These are phyloP conservation scores for Nylanderia fulva DNA, from an alignment of 1,140 invertebrate genomes.

Conservation along the genomic window DNA sequence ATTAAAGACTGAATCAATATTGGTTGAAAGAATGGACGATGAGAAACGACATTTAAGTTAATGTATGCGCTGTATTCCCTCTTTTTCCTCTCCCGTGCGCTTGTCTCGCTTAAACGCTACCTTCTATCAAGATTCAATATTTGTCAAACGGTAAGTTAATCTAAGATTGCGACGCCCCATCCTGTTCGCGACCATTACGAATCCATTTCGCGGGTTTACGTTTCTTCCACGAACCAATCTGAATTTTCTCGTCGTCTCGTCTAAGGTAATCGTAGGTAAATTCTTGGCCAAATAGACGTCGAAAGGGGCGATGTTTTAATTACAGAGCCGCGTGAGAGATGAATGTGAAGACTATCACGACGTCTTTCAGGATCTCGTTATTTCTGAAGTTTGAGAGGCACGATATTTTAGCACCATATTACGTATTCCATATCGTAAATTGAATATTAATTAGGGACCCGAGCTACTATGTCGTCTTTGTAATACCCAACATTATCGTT, in stretches of 20 bases:
- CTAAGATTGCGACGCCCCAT: conserved; percentile 12
- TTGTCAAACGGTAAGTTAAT: conserved; percentile 19
- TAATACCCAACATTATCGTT: background rate
- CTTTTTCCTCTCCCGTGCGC: no score
- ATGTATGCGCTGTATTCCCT: background rate
- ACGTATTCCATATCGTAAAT: background rate
- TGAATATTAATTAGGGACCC: conserved; percentile 19
- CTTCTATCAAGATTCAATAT: conserved; percentile 18
- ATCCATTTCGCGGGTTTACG: background rate
- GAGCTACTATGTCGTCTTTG: no score
- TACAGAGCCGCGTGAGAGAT: conserved; percentile 16
- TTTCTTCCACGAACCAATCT: background rate
- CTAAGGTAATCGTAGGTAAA: conserved; percentile 49
- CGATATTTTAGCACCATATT: background rate
- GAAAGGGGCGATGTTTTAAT: conserved; percentile 15
- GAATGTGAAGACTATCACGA: background rate
- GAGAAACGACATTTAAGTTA: conserved; percentile 5
- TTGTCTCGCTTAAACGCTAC: background rate
- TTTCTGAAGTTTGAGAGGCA: background rate
- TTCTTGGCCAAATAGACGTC: conserved; percentile 50
- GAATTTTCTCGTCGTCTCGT: conserved; percentile 21
- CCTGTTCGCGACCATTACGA: background rate
- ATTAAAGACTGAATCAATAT: conserved; percentile 7
- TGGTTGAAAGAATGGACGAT: background rate
- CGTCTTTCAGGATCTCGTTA: conserved; percentile 19